A percentile compares a stretch with the other conserved stretches of the same genome.
These are phyloP conservation scores for Triplophysa siluroides DNA, from an alignment of 2,113 vertebrate genomes.

Conservation along the genomic window DNA sequence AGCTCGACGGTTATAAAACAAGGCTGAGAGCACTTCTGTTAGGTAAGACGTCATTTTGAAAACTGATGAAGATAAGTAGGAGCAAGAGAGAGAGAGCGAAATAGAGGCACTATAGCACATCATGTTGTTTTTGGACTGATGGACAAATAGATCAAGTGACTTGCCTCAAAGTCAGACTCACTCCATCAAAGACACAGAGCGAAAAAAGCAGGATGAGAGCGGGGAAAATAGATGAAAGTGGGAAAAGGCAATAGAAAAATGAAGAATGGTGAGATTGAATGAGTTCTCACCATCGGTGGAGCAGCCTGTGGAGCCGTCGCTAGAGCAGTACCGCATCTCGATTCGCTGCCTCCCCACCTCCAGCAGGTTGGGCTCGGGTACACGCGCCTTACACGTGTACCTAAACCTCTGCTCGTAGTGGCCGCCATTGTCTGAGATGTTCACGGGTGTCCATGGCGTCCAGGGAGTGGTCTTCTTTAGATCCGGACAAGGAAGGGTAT, in stretches of 20 bases:
- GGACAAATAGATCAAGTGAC: conserved; percentile 37
- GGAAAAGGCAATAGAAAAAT: conserved; percentile 33
- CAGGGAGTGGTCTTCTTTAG: conserved; percentile 97
- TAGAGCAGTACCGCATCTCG: conserved; percentile 97
- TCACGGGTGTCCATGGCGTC: conserved; percentile 95
- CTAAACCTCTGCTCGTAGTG: conserved; percentile 96
- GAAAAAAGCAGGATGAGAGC: conserved; percentile 1
- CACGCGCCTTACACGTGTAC: conserved; percentile 93
- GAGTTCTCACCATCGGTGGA: conserved; percentile 87
- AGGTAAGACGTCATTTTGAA: conserved; percentile 38
- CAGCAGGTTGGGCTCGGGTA: conserved; percentile 84
- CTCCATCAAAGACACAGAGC: conserved; percentile 19
- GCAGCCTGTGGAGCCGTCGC: conserved; percentile 91
- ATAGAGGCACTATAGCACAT: conserved; percentile 32
- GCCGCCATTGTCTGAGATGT: conserved; percentile 94
- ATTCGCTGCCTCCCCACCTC: conserved; percentile 95
- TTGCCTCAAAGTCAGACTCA: conserved; percentile 38
- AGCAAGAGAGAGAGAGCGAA: background rate
- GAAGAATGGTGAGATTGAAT: background rate
- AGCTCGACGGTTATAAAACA: conserved; percentile 43
- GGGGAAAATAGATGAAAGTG: background rate
- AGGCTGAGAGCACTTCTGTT: conserved; percentile 32
- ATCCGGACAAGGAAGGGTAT: conserved; percentile 88
- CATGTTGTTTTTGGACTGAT: conserved; percentile 38
- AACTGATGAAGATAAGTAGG: background rate